Percentiles rank a stretch among this genome's conserved stretches.
phyloP scores from a whole-genome alignment of 2,797 vertebrate species.

The Lophotriccus pileatus region DNA sequence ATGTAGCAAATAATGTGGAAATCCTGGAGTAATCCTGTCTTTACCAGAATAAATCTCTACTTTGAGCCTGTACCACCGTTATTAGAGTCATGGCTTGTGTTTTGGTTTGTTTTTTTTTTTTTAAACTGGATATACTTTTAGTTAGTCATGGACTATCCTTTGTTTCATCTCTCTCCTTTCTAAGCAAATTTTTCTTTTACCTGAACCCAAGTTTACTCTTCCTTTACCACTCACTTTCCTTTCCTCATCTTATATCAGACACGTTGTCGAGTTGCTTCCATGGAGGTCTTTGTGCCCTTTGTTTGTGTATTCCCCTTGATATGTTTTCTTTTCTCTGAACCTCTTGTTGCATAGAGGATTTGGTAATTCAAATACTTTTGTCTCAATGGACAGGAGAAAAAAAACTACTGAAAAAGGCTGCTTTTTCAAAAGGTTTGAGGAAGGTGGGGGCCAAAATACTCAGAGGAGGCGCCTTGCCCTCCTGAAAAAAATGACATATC shows the following conservation, averaged over 20 bases:
- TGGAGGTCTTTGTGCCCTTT: neutral
- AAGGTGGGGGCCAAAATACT: neutral
- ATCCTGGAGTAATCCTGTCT: neutral
- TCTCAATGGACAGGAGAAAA: neutral
- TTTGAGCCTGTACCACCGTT: neutral
- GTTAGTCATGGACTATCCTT: neutral
- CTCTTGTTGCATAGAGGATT: neutral
- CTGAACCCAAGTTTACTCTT: neutral
- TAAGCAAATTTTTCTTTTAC: neutral
- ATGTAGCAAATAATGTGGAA: neutral
- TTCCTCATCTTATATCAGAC: neutral
- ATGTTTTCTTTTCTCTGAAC: neutral
- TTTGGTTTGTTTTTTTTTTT: neutral
- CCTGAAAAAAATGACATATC: neutral
- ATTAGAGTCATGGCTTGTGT: neutral
- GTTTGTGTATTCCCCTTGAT: neutral
- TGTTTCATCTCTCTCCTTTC: neutral
- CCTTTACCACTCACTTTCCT: neutral
- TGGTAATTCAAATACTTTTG: neutral
- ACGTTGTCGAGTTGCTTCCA: neutral
- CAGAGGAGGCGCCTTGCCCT: neutral
- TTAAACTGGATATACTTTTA: neutral
- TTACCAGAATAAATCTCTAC: neutral
- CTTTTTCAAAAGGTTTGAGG: neutral
- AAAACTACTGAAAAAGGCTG: rapidly evolving